These are phyloP conservation scores for Elaphurus davidianus DNA, from an alignment of 2,113 vertebrate species.

Conservation along the genomic window DNA sequence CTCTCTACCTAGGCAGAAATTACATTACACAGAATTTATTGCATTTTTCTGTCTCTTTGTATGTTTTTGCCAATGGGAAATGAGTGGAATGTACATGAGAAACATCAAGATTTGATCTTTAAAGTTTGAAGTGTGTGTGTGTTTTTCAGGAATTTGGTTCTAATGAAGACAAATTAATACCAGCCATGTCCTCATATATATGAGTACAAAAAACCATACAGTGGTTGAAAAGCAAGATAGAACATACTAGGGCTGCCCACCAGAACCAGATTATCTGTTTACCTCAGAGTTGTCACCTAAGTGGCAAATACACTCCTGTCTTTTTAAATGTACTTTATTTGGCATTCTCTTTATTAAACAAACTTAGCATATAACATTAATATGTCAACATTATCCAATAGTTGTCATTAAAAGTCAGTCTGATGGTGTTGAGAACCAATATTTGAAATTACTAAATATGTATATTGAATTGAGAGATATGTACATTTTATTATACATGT, in stretches of 20 bases:
- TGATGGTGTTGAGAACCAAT: not conserved
- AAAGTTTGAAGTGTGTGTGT: not conserved
- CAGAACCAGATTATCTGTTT: not conserved
- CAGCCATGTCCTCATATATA: not conserved
- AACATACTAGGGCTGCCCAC: not conserved
- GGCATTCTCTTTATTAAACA: not conserved
- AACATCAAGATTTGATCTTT: not conserved
- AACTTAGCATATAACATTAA: not conserved
- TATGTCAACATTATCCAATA: not conserved
- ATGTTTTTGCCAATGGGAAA: not conserved
- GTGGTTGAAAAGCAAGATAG: not conserved
- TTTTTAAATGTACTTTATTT: not conserved
- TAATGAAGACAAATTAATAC: not conserved
- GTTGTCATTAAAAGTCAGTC: not conserved
- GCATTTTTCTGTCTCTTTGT: not conserved
- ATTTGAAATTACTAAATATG: not conserved
- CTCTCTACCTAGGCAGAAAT: not conserved
- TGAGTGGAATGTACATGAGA: not conserved
- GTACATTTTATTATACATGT: not conserved
- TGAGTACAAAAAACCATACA: not conserved
- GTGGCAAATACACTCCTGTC: not conserved
- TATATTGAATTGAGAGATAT: not conserved
- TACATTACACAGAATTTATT: not conserved
- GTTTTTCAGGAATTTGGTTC: not conserved
- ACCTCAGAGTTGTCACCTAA: not conserved